Evolutionary conservation across 2,113 vertebrate genomes (phyloP).

Genomic region (Ifrita kowaldi): DNA sequence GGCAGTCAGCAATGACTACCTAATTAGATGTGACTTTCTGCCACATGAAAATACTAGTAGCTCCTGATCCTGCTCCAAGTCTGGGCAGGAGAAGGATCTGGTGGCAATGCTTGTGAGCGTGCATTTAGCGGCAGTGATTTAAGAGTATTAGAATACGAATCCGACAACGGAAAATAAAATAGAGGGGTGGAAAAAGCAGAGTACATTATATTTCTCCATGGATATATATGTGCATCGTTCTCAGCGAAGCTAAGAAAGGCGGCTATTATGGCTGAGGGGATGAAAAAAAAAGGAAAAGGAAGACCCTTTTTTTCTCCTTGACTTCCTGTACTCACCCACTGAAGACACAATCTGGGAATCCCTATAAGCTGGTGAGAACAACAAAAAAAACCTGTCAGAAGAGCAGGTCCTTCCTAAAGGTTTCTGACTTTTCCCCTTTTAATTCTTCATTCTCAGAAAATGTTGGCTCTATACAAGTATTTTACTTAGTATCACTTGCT

Average conservation of each 20-base stretch:
- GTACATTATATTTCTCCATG: neutral
- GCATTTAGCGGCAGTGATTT: neutral
- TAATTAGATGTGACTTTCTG: neutral
- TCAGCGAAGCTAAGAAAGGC: neutral
- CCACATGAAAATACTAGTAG: neutral
- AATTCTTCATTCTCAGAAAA: neutral
- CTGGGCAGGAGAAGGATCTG: neutral
- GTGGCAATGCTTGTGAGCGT: neutral
- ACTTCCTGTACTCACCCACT: neutral
- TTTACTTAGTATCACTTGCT: neutral
- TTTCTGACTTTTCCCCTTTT: neutral
- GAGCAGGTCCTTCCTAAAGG: neutral
- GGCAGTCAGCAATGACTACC: neutral
- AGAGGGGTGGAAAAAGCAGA: rapidly evolving
- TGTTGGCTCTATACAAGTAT: neutral
- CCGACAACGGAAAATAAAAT: neutral
- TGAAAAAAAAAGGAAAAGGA: neutral
- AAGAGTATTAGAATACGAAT: neutral
- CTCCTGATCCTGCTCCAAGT: neutral
- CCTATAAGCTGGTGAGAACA: neutral
- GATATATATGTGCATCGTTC: neutral
- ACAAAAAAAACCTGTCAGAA: neutral
- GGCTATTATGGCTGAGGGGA: neutral
- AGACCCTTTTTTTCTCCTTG: neutral
- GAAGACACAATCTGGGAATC: neutral